Evolutionary conservation across 2,797 vertebrate species (phyloP), one percentile per base, ranked within the genome.

Genomic region (Distichodus sexfasciatus): DNA sequence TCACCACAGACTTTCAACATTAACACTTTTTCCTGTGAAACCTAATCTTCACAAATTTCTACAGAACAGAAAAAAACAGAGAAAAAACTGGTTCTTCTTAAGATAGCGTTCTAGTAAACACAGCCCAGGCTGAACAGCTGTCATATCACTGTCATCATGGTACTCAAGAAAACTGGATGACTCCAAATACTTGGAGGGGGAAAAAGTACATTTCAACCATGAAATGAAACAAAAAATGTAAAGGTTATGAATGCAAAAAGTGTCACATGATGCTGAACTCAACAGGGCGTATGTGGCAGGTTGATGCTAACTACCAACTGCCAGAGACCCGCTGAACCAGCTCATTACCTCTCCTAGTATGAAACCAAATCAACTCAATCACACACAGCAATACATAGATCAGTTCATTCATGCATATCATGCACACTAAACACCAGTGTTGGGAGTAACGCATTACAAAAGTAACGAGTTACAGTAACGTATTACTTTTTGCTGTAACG

Each of bases 301-400:
- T 21, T 41, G 31, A 23, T 62, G 21, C 53, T 29, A 26, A 38
- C 21, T 62, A 21, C 53, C 35, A 26, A 38, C 38, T 26, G 10
- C 48, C 17, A 41, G 26, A 43, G 8, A 36, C 57, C 70, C 53
- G 26, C 66, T 47, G 61, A 67, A 41, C 66, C 69, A 79, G 70
- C 55, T 75, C 61, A 72, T 75, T 69, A 69, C 63, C 44, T 54
- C 68, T 46, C 66, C 24, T 41, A 15, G 50, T 55, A 62, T 51
- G 63, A 54, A 46, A 29, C 60, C 44, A 7, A 54, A 57, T 68
- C 40, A 57, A 41, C 48, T 55, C 23, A 38, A 23, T 66, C 9
- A 26, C 57, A 66, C 35, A 57, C 28, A 35, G 14, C 26, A 50
- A 40, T 29, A 44, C 29, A 69, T 19, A 6, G 17, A 66, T 43